These are phyloP conservation scores for Gymnothorax reevesii DNA, from an alignment of 2,797 vertebrate species.

Conservation along the genomic window DNA sequence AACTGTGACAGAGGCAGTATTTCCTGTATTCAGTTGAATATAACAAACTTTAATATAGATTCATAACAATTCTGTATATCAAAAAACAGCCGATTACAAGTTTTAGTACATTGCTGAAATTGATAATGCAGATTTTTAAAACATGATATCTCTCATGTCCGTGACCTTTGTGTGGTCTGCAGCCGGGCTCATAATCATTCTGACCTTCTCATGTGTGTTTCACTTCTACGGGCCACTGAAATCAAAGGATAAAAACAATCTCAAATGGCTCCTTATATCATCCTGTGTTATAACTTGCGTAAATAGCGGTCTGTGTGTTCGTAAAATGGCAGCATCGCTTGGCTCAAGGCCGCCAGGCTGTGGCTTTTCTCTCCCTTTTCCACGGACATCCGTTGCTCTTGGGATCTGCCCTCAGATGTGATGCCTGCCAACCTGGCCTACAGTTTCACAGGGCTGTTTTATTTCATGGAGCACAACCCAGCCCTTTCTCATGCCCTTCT, in stretches of 20 bases:
- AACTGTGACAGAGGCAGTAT: not conserved
- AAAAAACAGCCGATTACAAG: not conserved
- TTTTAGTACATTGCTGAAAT: not conserved
- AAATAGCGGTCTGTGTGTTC: not conserved
- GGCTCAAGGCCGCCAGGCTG: not conserved
- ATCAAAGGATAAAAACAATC: not conserved
- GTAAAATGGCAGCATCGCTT: not conserved
- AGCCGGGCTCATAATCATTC: not conserved
- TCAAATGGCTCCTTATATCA: not conserved
- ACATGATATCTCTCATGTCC: not conserved
- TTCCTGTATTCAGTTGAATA: too few relatives aligned
- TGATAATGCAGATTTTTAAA: not conserved
- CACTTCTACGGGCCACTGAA: not conserved
- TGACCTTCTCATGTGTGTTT: not conserved
- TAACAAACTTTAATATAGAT: too few relatives aligned
- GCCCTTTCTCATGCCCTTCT: conserved; percentile 12
- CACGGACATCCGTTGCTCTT: not conserved
- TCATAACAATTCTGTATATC: too few relatives aligned
- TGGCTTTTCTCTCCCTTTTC: not conserved
- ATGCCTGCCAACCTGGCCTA: not conserved
- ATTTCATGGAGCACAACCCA: not conserved
- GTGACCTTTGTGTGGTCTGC: not conserved
- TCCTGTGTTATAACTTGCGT: not conserved
- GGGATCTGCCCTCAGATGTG: not conserved
- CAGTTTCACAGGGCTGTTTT: conserved; percentile 23